Evolutionary conservation across 2,888 invertebrate species (phyloP).

Genomic region (Sipha maydis): DNA sequence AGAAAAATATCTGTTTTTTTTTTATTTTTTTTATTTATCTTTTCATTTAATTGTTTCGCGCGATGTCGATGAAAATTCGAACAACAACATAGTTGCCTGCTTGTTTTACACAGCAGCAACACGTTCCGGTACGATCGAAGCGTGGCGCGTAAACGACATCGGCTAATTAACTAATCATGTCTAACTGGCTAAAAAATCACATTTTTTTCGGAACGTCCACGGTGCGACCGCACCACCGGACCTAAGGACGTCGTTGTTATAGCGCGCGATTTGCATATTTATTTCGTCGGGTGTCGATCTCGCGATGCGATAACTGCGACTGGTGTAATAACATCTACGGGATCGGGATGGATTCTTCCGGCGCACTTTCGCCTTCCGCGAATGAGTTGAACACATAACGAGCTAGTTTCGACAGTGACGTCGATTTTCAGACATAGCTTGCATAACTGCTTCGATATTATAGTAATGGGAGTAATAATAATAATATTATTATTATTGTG

Average conservation of each 20-base stretch:
- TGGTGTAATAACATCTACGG: not conserved
- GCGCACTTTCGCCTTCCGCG: conserved; percentile 26
- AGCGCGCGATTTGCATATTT: no score
- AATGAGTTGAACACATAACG: not conserved
- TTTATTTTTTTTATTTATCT: not conserved
- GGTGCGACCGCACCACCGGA: not conserved
- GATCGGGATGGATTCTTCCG: not conserved
- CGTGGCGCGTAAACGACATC: not conserved
- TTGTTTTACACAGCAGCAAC: not conserved
- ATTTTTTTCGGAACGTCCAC: not conserved
- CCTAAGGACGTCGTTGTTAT: not conserved
- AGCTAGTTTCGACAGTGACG: not conserved
- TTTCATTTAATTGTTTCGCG: not conserved
- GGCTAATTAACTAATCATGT: not conserved
- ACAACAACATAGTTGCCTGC: not conserved
- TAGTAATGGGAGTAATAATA: not conserved
- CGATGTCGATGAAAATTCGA: not conserved
- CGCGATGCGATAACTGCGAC: not conserved
- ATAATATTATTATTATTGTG: not conserved
- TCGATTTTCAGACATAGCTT: not conserved
- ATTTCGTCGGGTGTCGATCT: no score
- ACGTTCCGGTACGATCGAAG: not conserved
- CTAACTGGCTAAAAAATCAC: not conserved
- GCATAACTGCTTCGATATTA: not conserved
- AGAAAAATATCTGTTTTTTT: not conserved